Evolutionary conservation across 2,797 vertebrate genomes (phyloP).

Genomic region (Lateolabrax maculatus): DNA sequence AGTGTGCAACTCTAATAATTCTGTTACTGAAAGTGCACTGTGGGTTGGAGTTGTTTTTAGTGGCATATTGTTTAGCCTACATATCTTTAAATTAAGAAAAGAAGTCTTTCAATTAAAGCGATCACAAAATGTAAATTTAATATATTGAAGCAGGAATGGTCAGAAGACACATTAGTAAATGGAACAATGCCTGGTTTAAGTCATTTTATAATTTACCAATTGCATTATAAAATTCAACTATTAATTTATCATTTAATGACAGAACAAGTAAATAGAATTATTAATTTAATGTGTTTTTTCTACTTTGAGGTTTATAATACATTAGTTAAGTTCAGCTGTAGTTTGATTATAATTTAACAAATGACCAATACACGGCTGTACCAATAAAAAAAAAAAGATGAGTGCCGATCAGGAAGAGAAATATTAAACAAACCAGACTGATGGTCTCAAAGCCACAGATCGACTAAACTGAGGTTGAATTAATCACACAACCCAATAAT

Average conservation of each 20-base stretch:
- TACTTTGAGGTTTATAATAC: neutral
- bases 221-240: neutral
- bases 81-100: neutral
- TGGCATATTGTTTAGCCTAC: neutral
- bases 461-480: constrained; percentile 14
- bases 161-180: neutral
- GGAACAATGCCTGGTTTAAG: too few relatives aligned
- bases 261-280: neutral
- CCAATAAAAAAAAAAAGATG: neutral
- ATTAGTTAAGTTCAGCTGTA: neutral
- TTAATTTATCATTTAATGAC: neutral
- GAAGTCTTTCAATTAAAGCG: neutral
- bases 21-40: neutral
- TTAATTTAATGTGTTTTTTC: neutral
- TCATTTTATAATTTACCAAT: neutral
- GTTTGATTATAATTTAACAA: neutral
- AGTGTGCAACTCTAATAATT: neutral
- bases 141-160: neutral
- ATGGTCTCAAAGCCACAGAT: neutral
- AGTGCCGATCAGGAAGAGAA: neutral
- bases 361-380: fast-evolving
- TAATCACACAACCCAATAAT: constrained; percentile 45
- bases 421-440: neutral
- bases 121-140: neutral
- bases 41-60: neutral